Percentiles rank a stretch among this genome's conserved stretches.
Evolutionary conservation across 2,888 invertebrate genomes (phyloP).

Genomic region (Platycnemis pennipes): DNA sequence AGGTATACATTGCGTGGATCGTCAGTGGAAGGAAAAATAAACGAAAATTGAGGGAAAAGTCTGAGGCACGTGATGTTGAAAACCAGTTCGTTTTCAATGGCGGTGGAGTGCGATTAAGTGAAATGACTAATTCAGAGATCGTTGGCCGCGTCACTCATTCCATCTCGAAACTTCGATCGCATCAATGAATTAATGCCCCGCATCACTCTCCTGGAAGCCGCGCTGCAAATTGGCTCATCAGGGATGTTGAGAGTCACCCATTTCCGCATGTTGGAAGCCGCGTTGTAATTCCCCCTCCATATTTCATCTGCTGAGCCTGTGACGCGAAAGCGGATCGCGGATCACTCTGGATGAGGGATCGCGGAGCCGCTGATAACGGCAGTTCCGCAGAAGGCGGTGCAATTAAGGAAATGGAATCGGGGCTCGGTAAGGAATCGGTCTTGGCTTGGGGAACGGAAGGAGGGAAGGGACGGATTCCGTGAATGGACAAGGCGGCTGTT

Average conservation of each 20-base stretch:
- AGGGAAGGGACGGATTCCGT: neutral
- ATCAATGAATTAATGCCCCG: slow-evolving; percentile 6
- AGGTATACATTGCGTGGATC: no score
- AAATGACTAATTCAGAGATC: slow-evolving; percentile 22
- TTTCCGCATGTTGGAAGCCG: neutral
- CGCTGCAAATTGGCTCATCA: slow-evolving; percentile 23
- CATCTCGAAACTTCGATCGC: neutral
- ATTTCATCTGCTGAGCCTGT: neutral
- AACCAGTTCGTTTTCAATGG: neutral
- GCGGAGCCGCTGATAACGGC: neutral
- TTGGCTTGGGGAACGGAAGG: neutral
- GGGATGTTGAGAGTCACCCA: neutral
- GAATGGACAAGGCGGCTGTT: neutral
- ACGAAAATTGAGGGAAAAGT: neutral
- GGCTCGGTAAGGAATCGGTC: neutral
- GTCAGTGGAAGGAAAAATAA: neutral
- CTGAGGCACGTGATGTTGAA: neutral
- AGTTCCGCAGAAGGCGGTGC: neutral
- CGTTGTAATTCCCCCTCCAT: slow-evolving; percentile 23
- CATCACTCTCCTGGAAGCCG: neutral
- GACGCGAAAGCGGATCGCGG: neutral
- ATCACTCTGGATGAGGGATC: neutral
- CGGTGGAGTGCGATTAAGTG: neutral
- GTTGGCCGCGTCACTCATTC: slow-evolving; percentile 11
- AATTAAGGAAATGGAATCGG: slow-evolving; percentile 59